Evolutionary conservation across 2,113 vertebrate species (phyloP), one percentile per base, ranked within the genome.

Genomic region (Hippotragus niger): DNA sequence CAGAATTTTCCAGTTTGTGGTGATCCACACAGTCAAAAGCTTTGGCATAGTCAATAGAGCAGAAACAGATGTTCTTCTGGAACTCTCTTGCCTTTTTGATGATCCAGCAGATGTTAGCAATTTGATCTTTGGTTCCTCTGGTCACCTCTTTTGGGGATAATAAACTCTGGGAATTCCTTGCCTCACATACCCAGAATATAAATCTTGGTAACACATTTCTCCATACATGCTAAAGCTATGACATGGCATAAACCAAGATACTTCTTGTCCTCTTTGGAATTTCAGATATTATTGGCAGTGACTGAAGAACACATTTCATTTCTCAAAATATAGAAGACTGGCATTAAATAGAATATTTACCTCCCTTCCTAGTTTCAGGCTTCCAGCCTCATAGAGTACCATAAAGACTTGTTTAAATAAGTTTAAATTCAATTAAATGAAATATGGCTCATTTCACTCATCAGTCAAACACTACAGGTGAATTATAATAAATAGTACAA

Each of bases 361-460:
- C 13, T 50, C 1, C 23, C 29, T 47, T 40, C 16, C 2, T 5
- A 55, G 12, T 17, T 62, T 86, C 23, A 81, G 31, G 13, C 7
- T 40, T 5, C 0, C 17, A 23, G 40, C 6, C 47, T 57, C 16
- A 21, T 7, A 52, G 3, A 88, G 19, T 23, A 50, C 12, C 23
- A 64, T 45, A 27, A 43, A 27, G 53, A 4, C 8, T 84, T 82
- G 47, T 8, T 94, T 67, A 40, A 88, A 78, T 14, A 88, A 36
- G 27, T 43, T 88, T 40, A 60, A 64, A 78, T 57, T 50, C 31
- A 55, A 91, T 52, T 94, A 86, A 60, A 91, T 67, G 9, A 62
- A 76, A 55, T 90, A 52, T 43, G n/a, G 25, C 29, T 83, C 33
- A 36, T 93, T 89, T 76, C 23, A 87, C 33, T 71, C 21, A 81